A percentile compares a stretch with the other conserved stretches of the same genome.
These are phyloP conservation scores for Suricata suricatta DNA, from an alignment of 2,113 vertebrate genomes.

Conservation along the genomic window DNA sequence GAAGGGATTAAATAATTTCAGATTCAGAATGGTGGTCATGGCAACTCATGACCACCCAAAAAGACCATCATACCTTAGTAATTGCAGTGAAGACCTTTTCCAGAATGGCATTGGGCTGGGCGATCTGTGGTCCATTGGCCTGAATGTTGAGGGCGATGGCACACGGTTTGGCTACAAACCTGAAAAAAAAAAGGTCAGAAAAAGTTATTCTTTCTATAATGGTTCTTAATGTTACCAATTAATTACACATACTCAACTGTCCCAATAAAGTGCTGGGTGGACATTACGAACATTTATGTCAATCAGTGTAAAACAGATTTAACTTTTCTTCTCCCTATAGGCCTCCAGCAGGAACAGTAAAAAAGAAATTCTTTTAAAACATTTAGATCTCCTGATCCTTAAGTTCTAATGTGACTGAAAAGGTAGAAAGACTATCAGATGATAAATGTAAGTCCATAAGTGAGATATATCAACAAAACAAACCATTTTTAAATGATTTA, in stretches of 20 bases:
- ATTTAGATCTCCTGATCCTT: background rate
- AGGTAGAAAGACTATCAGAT: background rate
- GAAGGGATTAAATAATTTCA: background rate
- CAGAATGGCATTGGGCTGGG: conserved; percentile 96
- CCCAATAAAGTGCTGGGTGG: background rate
- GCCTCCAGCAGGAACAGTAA: background rate
- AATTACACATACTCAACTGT: background rate
- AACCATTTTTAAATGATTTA: background rate
- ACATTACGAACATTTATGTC: background rate
- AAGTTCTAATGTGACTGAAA: background rate
- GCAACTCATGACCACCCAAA: background rate
- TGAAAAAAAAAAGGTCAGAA: conserved; percentile 72
- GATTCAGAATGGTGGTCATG: background rate
- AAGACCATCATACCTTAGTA: conserved; percentile 91
- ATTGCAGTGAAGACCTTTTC: conserved; percentile 99
- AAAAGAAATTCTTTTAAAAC: conserved; percentile 9
- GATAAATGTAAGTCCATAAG: background rate
- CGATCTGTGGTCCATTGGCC: conserved; percentile 95
- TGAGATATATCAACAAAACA: background rate
- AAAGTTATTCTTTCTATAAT: conserved; percentile 63
- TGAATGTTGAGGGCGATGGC: conserved; percentile 98
- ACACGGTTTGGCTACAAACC: conserved; percentile 98
- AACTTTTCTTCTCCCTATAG: background rate
- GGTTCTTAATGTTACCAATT: conserved; percentile 7
- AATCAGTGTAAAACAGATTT: background rate